phyloP scores from a whole-genome alignment of 2,797 vertebrate genomes.

The Amblyraja radiata region DNA sequence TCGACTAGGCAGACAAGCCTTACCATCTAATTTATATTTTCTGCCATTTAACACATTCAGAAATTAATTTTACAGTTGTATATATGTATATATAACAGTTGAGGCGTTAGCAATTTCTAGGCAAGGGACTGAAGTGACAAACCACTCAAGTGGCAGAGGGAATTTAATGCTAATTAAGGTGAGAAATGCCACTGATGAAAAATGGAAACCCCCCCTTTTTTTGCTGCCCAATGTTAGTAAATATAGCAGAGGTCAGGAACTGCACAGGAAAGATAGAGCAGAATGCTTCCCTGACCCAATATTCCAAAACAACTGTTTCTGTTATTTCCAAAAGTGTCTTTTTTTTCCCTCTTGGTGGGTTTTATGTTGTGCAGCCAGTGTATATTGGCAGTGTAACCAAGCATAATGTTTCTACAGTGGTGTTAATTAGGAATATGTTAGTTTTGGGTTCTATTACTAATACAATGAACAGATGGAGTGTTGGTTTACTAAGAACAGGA shows the following conservation, averaged over 20 bases:
- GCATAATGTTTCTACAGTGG: constrained; percentile 29
- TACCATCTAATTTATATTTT: background rate
- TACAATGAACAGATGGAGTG: constrained; percentile 30
- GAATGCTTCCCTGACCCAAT: background rate
- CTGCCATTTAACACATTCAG: background rate
- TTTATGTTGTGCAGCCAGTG: background rate
- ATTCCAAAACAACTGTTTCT: constrained; percentile 11
- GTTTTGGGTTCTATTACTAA: constrained; percentile 11
- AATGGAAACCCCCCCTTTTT: background rate
- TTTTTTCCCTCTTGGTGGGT: constrained; percentile 24
- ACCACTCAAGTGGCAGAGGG: background rate
- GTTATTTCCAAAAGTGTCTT: constrained; percentile 18
- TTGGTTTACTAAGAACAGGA: constrained; percentile 24
- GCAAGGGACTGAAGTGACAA: background rate
- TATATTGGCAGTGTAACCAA: constrained; percentile 32
- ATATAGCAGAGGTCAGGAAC: background rate
- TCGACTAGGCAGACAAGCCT: background rate
- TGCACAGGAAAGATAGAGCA: background rate
- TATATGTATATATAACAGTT: background rate
- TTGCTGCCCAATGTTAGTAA: background rate
- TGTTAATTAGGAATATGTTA: constrained; percentile 33
- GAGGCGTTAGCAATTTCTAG: background rate
- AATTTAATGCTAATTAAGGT: background rate
- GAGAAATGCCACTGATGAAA: constrained; percentile 10
- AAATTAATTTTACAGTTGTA: background rate